Conservation (phyloP, 2,113 vertebrate genomes). For the Pelusios castaneus region DNA sequence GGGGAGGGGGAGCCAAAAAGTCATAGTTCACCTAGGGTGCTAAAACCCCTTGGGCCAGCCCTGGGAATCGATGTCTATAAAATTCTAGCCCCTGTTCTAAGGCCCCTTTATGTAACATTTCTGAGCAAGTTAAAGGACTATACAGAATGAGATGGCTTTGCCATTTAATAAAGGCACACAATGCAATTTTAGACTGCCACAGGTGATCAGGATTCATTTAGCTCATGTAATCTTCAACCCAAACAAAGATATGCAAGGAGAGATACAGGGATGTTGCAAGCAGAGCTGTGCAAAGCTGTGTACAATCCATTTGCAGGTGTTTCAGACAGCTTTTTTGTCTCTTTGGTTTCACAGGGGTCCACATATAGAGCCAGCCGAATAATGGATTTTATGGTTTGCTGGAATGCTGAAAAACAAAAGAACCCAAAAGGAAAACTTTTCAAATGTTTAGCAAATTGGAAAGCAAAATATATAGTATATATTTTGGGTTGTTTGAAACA, state of each 20-base stretch:
- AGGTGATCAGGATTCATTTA: conserved; percentile 12
- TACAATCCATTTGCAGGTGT: not conserved
- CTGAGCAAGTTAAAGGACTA: not conserved
- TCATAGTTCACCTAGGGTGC: too few species aligned
- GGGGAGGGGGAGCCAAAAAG: too few species aligned
- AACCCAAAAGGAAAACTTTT: too few species aligned
- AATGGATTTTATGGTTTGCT: too few species aligned
- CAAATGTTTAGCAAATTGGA: too few species aligned
- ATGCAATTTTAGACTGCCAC: conserved; percentile 34
- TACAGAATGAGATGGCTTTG: not conserved
- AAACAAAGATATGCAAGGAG: not conserved
- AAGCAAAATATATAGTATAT: too few species aligned
- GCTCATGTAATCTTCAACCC: conserved; percentile 28
- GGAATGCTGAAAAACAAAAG: not conserved
- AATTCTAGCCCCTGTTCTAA: not conserved
- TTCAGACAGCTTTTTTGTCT: not conserved
- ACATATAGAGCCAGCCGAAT: not conserved
- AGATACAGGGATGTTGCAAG: not conserved
- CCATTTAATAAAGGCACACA: not conserved
- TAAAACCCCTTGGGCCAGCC: too few species aligned
- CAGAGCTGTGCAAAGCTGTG: not conserved
- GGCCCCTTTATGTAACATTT: conserved; percentile 53
- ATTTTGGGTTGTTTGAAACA: too few species aligned
- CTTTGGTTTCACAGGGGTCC: not conserved
- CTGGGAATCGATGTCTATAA: not conserved